Evolutionary conservation across 2,888 invertebrate species (phyloP), one percentile per base, ranked within the genome.

Genomic region (Lasioglossum oenotherae): DNA sequence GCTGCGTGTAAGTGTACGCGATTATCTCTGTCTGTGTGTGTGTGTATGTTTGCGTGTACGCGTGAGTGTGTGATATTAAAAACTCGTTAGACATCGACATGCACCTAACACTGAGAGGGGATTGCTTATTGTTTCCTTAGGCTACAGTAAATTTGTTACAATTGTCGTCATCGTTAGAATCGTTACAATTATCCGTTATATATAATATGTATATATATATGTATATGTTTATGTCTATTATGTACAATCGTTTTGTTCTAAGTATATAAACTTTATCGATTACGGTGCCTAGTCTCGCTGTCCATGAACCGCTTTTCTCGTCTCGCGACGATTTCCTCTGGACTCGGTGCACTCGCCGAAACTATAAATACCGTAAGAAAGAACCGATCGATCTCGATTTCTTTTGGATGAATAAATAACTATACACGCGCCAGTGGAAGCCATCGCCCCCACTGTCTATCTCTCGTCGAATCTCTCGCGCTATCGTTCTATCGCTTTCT

Each of bases 401-500:
- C 53, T 88, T 83, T 91, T 90, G 91, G 90, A 89, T 91, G 87
- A 94, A 94, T 94, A 94, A 94, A 94, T 94, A 67, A 94, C 92
- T 94, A 92, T 94, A 93, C 92, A 93, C 86, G 81, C 79, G 85
- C 78, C 88, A 53, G 44, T 74, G 73, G 83, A 60, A 72, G 71
- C 31, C 67, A 67, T n/a, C 31, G 23, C 35, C 71, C 87, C 87
- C 76, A 38, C 16, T n/a, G 4, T 27, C 41, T 4, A 53, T 38
- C 27, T 73, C 41, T 74, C 31, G 73, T 31, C 77, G 49, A 81
- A 85, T 49, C 23, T 49, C 35, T 73, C 46, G 27, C 73, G 10
- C 46, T 49, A 14, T 46, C 73, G 6, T 35, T 23, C 44, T 44
- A 27, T 73, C 31, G 69, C n/a, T 41, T 38, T 41, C 69, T 41